Evolutionary conservation across 2,113 vertebrate species (phyloP).

Genomic region (Oreochromis spilurus): DNA sequence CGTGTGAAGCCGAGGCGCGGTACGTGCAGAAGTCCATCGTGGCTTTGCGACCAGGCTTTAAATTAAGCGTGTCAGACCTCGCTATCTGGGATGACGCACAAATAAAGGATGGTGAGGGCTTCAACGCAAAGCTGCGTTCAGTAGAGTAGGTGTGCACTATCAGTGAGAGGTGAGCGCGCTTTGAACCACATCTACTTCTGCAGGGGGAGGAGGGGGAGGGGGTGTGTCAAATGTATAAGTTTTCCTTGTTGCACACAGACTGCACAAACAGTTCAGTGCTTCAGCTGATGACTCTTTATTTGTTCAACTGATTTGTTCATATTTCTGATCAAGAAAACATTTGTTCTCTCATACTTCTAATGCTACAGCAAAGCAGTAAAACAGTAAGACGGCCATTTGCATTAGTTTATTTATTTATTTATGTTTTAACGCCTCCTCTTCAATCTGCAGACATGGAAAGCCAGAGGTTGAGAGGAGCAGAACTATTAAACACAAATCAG

Average conservation of each 20-base stretch:
- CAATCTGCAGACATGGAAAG: not conserved
- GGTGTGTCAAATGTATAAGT: not conserved
- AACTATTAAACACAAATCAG: not conserved
- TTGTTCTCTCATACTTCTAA: not conserved
- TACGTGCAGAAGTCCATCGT: constrained; percentile 1
- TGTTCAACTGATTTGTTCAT: not conserved
- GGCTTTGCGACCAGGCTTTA: not conserved
- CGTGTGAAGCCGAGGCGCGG: not conserved
- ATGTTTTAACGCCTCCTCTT: not conserved
- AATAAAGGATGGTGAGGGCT: not conserved
- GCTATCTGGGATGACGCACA: not conserved
- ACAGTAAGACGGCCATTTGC: not conserved
- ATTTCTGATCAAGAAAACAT: not conserved
- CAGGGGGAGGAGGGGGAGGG: not conserved
- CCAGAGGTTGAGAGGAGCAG: not conserved
- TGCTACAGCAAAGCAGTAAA: not conserved
- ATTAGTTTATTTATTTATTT: not conserved
- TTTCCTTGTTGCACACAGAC: not conserved
- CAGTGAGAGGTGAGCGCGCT: not conserved
- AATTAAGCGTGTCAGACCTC: not conserved
- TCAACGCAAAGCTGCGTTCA: not conserved
- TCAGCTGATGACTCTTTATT: not conserved
- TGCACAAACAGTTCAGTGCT: not conserved
- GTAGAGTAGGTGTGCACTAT: rapidly evolving
- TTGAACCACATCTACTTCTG: not conserved